A percentile compares a stretch with the other conserved stretches of the same genome.
Evolutionary conservation across 2,113 vertebrate species (phyloP).

Genomic region (Neotoma lepida): DNA sequence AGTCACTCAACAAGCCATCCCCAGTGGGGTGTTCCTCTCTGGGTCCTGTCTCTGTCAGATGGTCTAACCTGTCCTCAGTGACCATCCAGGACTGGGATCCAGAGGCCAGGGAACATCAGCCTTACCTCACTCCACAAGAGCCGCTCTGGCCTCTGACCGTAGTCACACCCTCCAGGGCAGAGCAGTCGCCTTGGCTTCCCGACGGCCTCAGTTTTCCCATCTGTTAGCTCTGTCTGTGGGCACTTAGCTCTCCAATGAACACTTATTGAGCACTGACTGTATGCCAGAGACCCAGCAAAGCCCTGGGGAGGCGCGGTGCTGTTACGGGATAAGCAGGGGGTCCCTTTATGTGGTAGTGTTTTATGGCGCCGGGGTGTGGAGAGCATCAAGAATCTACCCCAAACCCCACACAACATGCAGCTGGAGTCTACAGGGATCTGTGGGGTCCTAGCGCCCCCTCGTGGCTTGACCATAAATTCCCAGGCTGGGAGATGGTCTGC

Average conservation of each 20-base stretch:
- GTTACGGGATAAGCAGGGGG: background rate
- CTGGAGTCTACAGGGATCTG: rapidly evolving
- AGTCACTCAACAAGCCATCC: background rate
- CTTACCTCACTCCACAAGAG: background rate
- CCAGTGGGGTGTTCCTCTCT: background rate
- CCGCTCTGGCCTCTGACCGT: background rate
- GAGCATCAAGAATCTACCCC: background rate
- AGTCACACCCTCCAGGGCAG: background rate
- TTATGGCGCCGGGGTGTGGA: too few relatives aligned
- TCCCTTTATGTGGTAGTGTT: too few relatives aligned
- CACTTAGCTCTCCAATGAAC: background rate
- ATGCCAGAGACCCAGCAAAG: background rate
- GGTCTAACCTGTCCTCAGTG: background rate
- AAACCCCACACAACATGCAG: too few relatives aligned
- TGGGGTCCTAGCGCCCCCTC: background rate
- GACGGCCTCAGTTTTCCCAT: background rate
- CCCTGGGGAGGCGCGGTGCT: background rate
- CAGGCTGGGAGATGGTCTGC: background rate
- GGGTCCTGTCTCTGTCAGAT: background rate
- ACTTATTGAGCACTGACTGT: constrained; percentile 7
- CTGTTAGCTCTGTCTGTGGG: background rate
- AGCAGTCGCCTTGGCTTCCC: background rate
- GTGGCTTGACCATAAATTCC: background rate
- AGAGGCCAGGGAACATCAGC: background rate
- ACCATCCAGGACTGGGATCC: background rate